Evolutionary conservation across 2,797 vertebrate species (phyloP).

Genomic region (Erithacus rubecula): DNA sequence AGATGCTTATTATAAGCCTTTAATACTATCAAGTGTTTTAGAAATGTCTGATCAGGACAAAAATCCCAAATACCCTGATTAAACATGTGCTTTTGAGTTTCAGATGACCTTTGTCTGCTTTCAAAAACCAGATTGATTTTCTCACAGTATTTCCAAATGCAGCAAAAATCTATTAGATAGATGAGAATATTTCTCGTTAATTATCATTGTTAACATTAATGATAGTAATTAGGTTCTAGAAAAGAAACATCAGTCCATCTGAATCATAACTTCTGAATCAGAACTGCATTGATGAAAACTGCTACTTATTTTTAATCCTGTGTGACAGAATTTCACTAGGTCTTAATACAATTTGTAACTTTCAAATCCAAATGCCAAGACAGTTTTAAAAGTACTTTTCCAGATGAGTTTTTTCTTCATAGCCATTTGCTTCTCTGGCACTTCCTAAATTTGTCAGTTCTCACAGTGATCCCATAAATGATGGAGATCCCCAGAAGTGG

Average conservation of each 20-base stretch:
- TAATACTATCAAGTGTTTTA: neutral
- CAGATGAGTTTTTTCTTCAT: neutral
- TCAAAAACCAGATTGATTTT: neutral
- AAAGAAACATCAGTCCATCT: neutral
- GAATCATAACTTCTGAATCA: neutral
- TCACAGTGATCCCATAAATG: neutral
- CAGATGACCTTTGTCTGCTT: neutral
- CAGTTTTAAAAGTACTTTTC: neutral
- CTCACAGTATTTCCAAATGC: neutral
- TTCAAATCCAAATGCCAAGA: neutral
- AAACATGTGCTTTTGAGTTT: neutral
- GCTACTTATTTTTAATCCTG: conserved; percentile 7
- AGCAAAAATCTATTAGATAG: neutral
- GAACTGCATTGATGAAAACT: neutral
- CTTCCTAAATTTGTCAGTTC: neutral
- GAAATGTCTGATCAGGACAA: neutral
- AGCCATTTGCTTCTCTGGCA: neutral
- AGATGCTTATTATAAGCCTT: neutral
- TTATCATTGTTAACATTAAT: neutral
- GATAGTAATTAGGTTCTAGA: neutral
- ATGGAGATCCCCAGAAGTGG: neutral
- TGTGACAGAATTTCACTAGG: neutral
- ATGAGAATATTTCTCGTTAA: neutral
- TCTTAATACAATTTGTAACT: neutral
- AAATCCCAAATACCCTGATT: neutral